Conservation (phyloP, 2,113 vertebrate species). For the Planiliza haematocheilus region DNA sequence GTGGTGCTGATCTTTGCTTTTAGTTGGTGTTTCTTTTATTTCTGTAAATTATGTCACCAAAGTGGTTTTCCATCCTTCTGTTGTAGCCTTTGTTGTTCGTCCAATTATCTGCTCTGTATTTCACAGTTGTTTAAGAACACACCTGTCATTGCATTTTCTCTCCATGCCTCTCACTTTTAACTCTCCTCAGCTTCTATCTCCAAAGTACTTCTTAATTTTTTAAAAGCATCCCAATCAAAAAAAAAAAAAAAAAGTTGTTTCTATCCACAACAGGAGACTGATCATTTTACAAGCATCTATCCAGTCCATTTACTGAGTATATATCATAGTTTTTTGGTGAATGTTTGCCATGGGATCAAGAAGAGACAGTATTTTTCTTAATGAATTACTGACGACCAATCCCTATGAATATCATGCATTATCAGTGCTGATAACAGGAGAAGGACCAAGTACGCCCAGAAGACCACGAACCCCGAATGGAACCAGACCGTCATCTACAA, state of each 20-base stretch:
- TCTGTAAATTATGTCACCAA: slow-evolving; percentile 52
- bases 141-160: slow-evolving; percentile 56
- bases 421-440: slow-evolving; percentile 96
- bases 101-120: slow-evolving; percentile 47
- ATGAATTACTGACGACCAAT: slow-evolving; percentile 23
- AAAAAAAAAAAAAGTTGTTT: slow-evolving; percentile 36
- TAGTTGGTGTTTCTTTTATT: slow-evolving; percentile 65
- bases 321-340: slow-evolving; percentile 42
- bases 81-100: slow-evolving; percentile 71
- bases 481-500: slow-evolving; percentile 99
- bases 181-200: slow-evolving; percentile 26
- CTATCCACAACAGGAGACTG: slow-evolving; percentile 16
- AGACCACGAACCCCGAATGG: slow-evolving; percentile 98
- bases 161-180: slow-evolving; percentile 53
- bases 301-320: slow-evolving; percentile 38
- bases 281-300: slow-evolving; percentile 47
- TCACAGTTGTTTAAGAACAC: slow-evolving; percentile 55
- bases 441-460: slow-evolving; percentile 95
- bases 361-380: neutral
- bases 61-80: slow-evolving; percentile 67
- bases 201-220: slow-evolving; percentile 35
- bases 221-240: slow-evolving; percentile 48
- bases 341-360: slow-evolving; percentile 41
- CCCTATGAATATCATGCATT: slow-evolving; percentile 64
- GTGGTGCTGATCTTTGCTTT: slow-evolving; percentile 82